Evolutionary conservation across 1,140 invertebrate species (phyloP).

Genomic region (Musca vetustissima): DNA sequence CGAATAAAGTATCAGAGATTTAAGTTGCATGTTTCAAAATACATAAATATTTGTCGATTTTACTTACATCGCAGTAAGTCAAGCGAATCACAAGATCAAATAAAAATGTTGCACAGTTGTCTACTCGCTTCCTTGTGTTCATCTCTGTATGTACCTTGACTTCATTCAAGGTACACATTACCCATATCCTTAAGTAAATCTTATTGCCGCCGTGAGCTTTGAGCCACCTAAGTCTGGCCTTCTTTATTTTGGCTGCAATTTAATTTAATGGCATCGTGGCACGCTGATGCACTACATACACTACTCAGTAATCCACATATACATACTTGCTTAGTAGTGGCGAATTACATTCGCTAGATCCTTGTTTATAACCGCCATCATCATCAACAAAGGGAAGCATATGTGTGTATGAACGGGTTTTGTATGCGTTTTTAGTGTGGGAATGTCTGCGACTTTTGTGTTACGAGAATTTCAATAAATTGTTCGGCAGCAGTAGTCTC

Average conservation of each 20-base stretch:
- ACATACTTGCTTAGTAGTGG: background rate
- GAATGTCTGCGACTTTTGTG: background rate
- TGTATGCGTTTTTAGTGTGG: no score
- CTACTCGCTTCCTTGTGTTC: no score
- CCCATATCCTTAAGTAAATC: background rate
- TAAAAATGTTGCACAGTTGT: no score
- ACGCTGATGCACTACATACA: background rate
- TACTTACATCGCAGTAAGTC: no score
- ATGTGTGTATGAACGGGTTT: background rate
- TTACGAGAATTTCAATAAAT: slow-evolving; percentile 17
- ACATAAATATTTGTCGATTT: no score
- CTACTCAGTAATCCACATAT: background rate
- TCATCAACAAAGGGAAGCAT: no score
- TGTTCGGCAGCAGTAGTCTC: background rate
- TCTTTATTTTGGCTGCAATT: slow-evolving; percentile 14
- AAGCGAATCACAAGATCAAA: no score
- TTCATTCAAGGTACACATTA: background rate
- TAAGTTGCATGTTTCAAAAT: no score
- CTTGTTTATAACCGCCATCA: background rate
- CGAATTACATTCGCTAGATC: background rate
- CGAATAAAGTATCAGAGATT: no score
- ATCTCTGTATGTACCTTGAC: no score
- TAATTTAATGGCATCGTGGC: slow-evolving; percentile 13
- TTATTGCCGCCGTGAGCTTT: slow-evolving; percentile 14
- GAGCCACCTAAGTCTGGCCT: slow-evolving; percentile 5